Base-by-base conservation (phyloP, 2,888 invertebrate species). In the Neoscelio sp. region DNA sequence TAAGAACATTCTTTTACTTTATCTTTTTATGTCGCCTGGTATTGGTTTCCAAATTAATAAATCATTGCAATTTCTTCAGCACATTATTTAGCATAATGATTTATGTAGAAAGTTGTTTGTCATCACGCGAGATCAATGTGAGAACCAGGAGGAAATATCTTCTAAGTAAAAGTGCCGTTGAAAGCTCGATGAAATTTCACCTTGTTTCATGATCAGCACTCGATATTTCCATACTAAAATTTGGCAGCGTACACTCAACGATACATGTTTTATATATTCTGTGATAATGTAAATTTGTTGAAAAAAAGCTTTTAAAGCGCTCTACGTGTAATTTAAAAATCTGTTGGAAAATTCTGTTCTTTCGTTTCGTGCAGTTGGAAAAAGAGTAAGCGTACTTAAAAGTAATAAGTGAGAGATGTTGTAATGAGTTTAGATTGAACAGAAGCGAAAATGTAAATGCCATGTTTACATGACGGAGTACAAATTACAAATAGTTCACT, bases 361-460 rank as follows among this genome's bases (percentile, higher is more conserved):
- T 28, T n/a, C n/a, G n/a, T n/a, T n/a, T n/a, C n/a, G n/a, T 23
- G 6, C 23, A 23, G 23, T 23, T 23, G 23, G 23, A 35, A 35
- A 23, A 62, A 35, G 33, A 62, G 46, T 62, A 46, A 46, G 33
- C 46, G 13, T 35, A 35, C 33, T 33, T 46, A 52, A 62, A 28
- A 13, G 35, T 42, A 62, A 62, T 62, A 73, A 62, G 42, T 28
- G 42, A 46, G 44, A 8, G 13, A 50, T 46, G 60, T 26, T 42
- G 67, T 75, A 75, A 75, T 54, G 67, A 48, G 67, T 62, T 67
- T 68, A 62, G 67, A 68, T 68, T 60, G 52, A 68, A 75, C 75
- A 54, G 75, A 62, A 62, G 75, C 54, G 75, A 75, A 75, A 75
- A 75, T 75, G 76, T 76, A 76, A 76, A 76, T 76, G 64, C 70